Evolutionary conservation across 1,140 invertebrate genomes (phyloP), one percentile per base, ranked within the genome.

Genomic region (Ctenoplectra terminalis): DNA sequence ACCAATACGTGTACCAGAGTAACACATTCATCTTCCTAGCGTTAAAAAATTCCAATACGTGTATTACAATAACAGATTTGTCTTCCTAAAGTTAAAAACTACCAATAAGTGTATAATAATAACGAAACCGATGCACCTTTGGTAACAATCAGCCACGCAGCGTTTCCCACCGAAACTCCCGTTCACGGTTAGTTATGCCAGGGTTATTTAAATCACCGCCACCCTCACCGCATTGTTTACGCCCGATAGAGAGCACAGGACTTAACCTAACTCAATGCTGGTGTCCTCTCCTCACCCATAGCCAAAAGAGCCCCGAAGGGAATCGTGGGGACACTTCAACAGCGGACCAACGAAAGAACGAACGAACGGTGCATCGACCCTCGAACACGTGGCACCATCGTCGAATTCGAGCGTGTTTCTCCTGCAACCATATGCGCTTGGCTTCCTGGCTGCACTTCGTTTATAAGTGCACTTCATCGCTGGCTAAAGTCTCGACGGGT

Each of bases 391-490:
- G 78, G 66, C 66, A 69, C 29, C 46, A 11, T 34, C 37, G 31
- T 74, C 78, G 17, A 74, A 64, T 74, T 46, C 67, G 69, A 43
- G 34, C 69, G 31, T 60, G 76, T 50, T 67, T 54, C 67, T 72
- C 69, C 46, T 61, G 70, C 58, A 15, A 74, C 78, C 78, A 81
- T 81, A 81, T 66, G 78, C 71, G 70, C 48, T 48, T 40, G 58
- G 37, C 60, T 74, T 74, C 60, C 70, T 81, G 48, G 78, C 78
- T 56, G 78, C 70, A 56, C 78, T 81, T 48, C 58, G 78, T 37
- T 73, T 56, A 64, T 20, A 81, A 81, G 78, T 81, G 78, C 78
- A 81, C 78, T 81, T 66, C 78, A 74, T 81, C 71, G 78, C 50
- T 48, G 23, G 13, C 48, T 52, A 48, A 43, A 50, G 34, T 56